Conservation (phyloP, 2,113 vertebrate genomes). For the Perca schrenkii region DNA sequence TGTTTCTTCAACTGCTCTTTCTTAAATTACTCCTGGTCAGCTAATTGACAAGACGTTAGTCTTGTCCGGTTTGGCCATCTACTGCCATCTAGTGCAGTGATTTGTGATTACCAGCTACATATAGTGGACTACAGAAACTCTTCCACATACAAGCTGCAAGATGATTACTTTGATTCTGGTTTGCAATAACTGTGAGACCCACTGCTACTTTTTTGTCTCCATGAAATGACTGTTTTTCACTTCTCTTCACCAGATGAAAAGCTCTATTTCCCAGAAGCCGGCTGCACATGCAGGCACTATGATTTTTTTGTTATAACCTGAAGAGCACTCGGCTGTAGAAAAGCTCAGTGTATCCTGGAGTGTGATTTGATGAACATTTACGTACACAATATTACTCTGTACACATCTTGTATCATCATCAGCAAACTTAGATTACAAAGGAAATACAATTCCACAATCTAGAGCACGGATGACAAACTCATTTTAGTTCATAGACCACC, state of each 20-base stretch:
- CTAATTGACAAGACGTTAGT: slow-evolving; percentile 23
- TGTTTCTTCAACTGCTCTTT: neutral
- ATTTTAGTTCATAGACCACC: no score
- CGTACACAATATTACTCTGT: neutral
- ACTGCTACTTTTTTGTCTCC: neutral
- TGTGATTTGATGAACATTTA: neutral
- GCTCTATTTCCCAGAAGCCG: neutral
- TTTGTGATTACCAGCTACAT: slow-evolving; percentile 40
- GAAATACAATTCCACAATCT: neutral
- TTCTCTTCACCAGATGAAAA: slow-evolving; percentile 1
- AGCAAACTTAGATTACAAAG: neutral
- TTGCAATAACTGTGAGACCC: slow-evolving; percentile 8
- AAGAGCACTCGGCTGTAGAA: neutral
- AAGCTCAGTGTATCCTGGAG: neutral
- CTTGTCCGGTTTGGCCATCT: slow-evolving; percentile 55
- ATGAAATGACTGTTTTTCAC: neutral
- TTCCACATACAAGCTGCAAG: neutral
- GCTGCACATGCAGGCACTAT: neutral
- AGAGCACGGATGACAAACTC: neutral
- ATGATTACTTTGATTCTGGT: slow-evolving; percentile 22
- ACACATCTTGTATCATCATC: neutral
- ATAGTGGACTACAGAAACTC: neutral
- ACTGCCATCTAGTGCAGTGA: slow-evolving; percentile 77
- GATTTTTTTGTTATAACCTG: neutral
- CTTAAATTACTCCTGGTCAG: slow-evolving; percentile 15